These are phyloP conservation scores for Dynastes grantii DNA, from an alignment of 2,888 invertebrate genomes.

Conservation along the genomic window DNA sequence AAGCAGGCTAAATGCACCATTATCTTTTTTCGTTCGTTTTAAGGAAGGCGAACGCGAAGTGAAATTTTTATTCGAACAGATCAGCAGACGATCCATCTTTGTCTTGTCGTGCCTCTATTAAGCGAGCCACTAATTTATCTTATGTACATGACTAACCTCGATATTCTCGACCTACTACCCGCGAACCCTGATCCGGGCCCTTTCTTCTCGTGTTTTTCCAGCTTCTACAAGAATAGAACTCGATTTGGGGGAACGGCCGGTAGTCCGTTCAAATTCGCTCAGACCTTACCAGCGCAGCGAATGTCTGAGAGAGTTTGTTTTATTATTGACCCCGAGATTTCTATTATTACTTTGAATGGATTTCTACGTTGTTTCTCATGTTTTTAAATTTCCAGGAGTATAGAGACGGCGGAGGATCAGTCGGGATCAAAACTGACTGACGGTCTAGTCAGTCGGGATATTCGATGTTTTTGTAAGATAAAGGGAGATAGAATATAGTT, in stretches of 20 bases:
- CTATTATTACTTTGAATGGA: slow-evolving; percentile 51
- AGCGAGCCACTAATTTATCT: slow-evolving; percentile 65
- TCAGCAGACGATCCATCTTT: slow-evolving; percentile 62
- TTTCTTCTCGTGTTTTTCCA: slow-evolving; percentile 20
- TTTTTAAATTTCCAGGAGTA: slow-evolving; percentile 35
- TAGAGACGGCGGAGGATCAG: slow-evolving; percentile 22
- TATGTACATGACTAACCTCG: slow-evolving; percentile 61
- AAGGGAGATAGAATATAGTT: slow-evolving; percentile 41
- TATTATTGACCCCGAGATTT: slow-evolving; percentile 31
- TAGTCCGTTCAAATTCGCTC: slow-evolving; percentile 12
- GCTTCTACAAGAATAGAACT: slow-evolving; percentile 7
- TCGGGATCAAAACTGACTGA: slow-evolving; percentile 42
- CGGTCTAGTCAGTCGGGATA: slow-evolving; percentile 14
- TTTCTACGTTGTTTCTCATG: slow-evolving; percentile 38
- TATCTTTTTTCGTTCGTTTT: slow-evolving; percentile 14
- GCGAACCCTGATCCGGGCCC: neutral
- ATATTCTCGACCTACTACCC: slow-evolving; percentile 39
- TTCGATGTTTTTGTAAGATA: slow-evolving; percentile 35
- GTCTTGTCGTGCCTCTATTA: slow-evolving; percentile 66
- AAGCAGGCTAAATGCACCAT: slow-evolving; percentile 16
- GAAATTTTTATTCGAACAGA: slow-evolving; percentile 45
- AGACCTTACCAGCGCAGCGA: neutral
- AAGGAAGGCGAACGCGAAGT: slow-evolving; percentile 29
- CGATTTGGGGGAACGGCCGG: slow-evolving; percentile 10
- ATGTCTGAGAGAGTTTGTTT: neutral